A percentile compares a stretch with the other conserved stretches of the same genome.
Evolutionary conservation across 2,113 vertebrate genomes (phyloP).

Genomic region (Nesogale talazaci): DNA sequence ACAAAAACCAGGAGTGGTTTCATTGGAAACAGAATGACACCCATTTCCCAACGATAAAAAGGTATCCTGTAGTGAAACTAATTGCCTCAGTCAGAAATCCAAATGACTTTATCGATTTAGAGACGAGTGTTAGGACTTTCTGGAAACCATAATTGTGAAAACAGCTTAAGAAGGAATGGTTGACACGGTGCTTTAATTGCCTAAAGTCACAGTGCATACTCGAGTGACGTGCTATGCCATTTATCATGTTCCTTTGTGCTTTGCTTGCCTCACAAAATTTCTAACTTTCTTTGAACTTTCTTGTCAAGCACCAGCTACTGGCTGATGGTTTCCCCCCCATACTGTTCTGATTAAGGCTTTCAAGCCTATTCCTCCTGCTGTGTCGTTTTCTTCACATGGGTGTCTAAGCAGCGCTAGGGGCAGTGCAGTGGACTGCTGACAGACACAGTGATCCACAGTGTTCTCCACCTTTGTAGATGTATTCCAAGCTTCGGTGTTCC

Average conservation of each 20-base stretch:
- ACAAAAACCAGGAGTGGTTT: not conserved
- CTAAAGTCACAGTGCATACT: constrained; percentile 85
- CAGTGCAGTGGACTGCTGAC: constrained; percentile 62
- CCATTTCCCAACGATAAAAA: constrained; percentile 34
- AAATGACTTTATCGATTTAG: constrained; percentile 60
- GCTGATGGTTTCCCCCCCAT: constrained; percentile 84
- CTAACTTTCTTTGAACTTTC: constrained; percentile 82
- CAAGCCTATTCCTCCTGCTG: constrained; percentile 81
- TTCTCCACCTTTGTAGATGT: constrained; percentile 55
- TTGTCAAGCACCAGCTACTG: constrained; percentile 85
- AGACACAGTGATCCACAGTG: not conserved
- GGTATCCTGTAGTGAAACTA: constrained; percentile 39
- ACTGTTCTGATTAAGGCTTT: constrained; percentile 85
- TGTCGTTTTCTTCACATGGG: constrained; percentile 81
- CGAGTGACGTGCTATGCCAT: constrained; percentile 89
- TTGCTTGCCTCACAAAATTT: constrained; percentile 85
- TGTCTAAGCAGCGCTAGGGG: constrained; percentile 76
- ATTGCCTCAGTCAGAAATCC: constrained; percentile 54
- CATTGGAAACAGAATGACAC: constrained; percentile 3
- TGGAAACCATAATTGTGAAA: constrained; percentile 66
- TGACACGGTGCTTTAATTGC: constrained; percentile 82
- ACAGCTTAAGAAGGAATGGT: constrained; percentile 24
- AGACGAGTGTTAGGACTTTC: constrained; percentile 48
- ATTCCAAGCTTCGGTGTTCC: constrained; percentile 24
- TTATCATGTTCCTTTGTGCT: constrained; percentile 84